Base-by-base conservation (phyloP, 2,797 vertebrate species). In the Carcharodon carcharias region DNA sequence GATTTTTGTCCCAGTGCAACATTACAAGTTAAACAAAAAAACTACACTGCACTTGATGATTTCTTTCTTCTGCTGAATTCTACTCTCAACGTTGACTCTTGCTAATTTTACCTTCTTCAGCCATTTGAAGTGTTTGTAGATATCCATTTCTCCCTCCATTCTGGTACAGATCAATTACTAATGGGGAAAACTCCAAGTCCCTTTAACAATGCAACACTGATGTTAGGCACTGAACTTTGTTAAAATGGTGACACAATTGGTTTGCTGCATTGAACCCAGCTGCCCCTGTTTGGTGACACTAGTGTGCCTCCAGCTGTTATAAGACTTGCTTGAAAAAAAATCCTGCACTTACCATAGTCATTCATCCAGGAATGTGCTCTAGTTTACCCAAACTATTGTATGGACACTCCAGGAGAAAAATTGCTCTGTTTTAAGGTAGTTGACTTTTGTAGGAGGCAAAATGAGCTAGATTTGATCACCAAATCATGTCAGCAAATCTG, bases 111-210 rank as follows among this genome's bases (percentile, higher is more conserved):
- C n/a, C 92, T 16, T 94, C 65, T 67, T 94, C 58, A 94, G 35
- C 92, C 63, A 94, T 94, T 94, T 94, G 63, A 67, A 26, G 92
- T 94, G 61, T 92, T 67, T 67, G 92, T 67, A 94, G n/a, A 94
- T 94, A 67, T 94, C 92, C 5, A 67, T 67, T 9, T 69, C 63
- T 23, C 61, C 26, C 92, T 40, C 63, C 40, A 94, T 65, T 45
- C 63, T 65, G 6, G 31, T 58, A 89, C 28, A 94, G 16, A 63
- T 58, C 18, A 40, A 2, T 65, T 93, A 40, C 65, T 67, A 40
- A 26, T 23, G n/a, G 61, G 63, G 21, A 23, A 61, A 91, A 61
- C 31, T 58, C 1, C 1, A 26, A 54, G 45, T 45, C 26, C 9
- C 61, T 63, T 67, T 6, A 94, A 9, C 63, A 67, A 40, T 91